Evolutionary conservation across 2,113 vertebrate species (phyloP), one percentile per base, ranked within the genome.

Genomic region (Corythoichthys intestinalis): DNA sequence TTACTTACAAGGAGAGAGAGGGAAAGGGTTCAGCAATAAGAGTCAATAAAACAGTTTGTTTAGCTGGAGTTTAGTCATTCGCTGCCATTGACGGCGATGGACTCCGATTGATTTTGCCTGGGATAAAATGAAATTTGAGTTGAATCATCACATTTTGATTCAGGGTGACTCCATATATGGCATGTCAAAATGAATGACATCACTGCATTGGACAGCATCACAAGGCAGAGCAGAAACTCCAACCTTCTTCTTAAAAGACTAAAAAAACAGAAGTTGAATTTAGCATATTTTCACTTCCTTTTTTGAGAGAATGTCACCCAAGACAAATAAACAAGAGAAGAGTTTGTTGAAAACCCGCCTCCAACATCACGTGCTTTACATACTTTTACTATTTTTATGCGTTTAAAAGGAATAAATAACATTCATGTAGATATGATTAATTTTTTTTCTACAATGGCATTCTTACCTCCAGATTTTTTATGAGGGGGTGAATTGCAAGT

Each of bases 211-310:
- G 67, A 73, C 71, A 34, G 61, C 44, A 89, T 91, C 90, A 90
- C 89, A 91, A 88, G 89, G 81, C 54, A 70, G 59, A 62, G 17
- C 70, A 82, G 78, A 84, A 83, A 75, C 64, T 63, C 46, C 61
- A 71, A 76, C 77, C 83, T 83, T 75, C 59, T 79, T 80, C 54
- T 75, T 66, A 7, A 68, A 74, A 76, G 11, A 73, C 53, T 67
- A 44, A 66, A 65, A 28, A 89, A 84, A 79, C 74, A 72, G 83
- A 89, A 87, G 85, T 85, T 78, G 81, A 75, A 72, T 66, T 91
- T 90, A 90, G 80, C 86, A 91, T 92, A 89, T 91, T 93, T 88
- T 90, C 91, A 91, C 91, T 93, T 92, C 91, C 90, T 88, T 88
- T 85, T 8, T 90, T 88, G 77, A 90, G 83, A 84, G 87, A 90